Evolutionary conservation across 2,797 vertebrate species (phyloP), one percentile per base, ranked within the genome.

Genomic region (Macrochelys suwanniensis): DNA sequence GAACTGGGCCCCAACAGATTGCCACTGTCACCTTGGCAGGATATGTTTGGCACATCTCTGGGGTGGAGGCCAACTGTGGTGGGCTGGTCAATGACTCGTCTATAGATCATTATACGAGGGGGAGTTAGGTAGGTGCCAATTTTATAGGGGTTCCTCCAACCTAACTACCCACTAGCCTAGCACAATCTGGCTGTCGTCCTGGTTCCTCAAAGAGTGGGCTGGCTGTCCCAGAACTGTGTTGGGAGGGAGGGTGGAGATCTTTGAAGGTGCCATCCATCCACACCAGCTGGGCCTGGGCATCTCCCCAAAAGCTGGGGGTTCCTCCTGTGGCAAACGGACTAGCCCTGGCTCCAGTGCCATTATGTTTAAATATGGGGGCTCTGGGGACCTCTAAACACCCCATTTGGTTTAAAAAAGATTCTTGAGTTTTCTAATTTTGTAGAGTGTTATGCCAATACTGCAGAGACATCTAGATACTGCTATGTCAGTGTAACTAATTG

Each of bases 1-100:
- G 90, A 88, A 82, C 26, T 19, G 47, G 94, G 37, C 85, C 86
- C 76, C 33, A 28, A 37, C 82, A 93, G 47, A 59, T 91, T 89
- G 50, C 42, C 85, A 7, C 57, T 84, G 15, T 84, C 82, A 56
- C 68, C 51, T 83, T 94, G 65, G 61, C 81, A 79, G 80, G 80
- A 21, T 80, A 26, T 1, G 65, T 54, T 37, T 92, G 91, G 78
- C 80, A 76, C 11, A 3, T 10, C 33, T 68, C 25, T 84, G 92
- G 77, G 65, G 13, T 26, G 78, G 83, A 45, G 92, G 85, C 76
- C 78, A 82, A 85, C 89, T 53, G 80, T 59, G 85, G 56, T 31
- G 86, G n/a, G 26, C 47, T 90, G 31, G 89, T 53, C 53, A 47
- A 15, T 83, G 80, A 59, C 51, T 80, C n/a, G 3, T 9, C 5